Conservation (phyloP, 2,113 vertebrate genomes). For the Macquaria australasica region DNA sequence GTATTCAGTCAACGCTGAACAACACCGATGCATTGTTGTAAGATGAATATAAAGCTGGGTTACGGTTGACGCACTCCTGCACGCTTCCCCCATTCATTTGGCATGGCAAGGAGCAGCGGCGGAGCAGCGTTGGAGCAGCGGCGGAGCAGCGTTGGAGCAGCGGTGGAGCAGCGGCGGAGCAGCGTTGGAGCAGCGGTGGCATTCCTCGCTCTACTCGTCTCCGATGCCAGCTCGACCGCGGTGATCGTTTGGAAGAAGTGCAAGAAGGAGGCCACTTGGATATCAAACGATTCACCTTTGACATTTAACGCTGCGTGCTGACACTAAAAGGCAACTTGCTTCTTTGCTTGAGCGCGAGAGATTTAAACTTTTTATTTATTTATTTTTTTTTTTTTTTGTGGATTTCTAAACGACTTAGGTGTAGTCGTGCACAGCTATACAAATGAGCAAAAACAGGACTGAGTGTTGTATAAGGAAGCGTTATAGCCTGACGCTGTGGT, state of each 20-base stretch:
- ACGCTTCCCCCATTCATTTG: background rate
- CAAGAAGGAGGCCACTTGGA: conserved; percentile 16
- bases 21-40: background rate
- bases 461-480: background rate
- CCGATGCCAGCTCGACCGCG: conserved; percentile 52
- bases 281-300: conserved; percentile 69
- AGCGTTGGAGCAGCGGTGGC: background rate
- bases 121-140: background rate
- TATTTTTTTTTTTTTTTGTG: too few species aligned
- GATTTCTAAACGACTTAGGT: background rate
- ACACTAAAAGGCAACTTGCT: rapidly evolving
- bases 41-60: background rate
- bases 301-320: conserved; percentile 68
- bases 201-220: background rate
- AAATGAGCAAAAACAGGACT: background rate
- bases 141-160: background rate
- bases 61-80: background rate
- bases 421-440: background rate
- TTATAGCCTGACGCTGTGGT: background rate
- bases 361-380: background rate
- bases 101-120: background rate
- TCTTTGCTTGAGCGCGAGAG: background rate
- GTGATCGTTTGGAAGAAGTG: conserved; percentile 62
- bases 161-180: rapidly evolving
- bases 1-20: background rate